A percentile compares a stretch with the other conserved stretches of the same genome.
phyloP scores from a whole-genome alignment of 2,797 vertebrate species.

The Macropodus opercularis region DNA sequence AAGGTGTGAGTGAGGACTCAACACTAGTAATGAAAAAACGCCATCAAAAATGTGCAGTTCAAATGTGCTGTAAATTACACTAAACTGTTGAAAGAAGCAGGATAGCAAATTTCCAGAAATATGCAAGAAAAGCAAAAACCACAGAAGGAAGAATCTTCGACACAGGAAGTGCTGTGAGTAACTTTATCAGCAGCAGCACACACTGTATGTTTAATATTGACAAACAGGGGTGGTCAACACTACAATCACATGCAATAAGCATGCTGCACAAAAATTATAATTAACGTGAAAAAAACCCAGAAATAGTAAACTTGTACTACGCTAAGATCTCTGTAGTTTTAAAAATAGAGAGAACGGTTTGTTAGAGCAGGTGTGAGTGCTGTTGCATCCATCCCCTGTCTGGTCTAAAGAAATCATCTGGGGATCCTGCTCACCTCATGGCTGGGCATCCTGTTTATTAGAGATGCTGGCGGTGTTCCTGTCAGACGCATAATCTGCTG shows the following conservation, averaged over 20 bases:
- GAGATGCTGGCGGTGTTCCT: slow-evolving; percentile 96
- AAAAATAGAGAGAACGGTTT: slow-evolving; percentile 7
- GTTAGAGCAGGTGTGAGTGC: slow-evolving; percentile 7
- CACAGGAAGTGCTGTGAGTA: slow-evolving; percentile 33
- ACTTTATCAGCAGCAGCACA: not conserved
- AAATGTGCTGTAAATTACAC: not conserved
- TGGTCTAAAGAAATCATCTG: slow-evolving; percentile 22
- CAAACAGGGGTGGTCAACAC: slow-evolving; percentile 4
- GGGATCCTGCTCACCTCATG: slow-evolving; percentile 91
- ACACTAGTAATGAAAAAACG: not conserved
- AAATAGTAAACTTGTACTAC: not conserved
- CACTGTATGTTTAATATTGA: not conserved
- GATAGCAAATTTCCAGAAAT: slow-evolving; percentile 7
- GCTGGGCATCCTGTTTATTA: slow-evolving; percentile 99
- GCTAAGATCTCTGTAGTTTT: slow-evolving; percentile 9
- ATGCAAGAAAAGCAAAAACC: slow-evolving; percentile 25
- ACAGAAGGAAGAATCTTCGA: slow-evolving; percentile 6
- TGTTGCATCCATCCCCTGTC: not conserved
- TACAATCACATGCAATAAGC: slow-evolving; percentile 45
- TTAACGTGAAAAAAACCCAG: not conserved
- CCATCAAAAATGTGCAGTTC: not conserved
- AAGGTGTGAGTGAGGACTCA: not conserved
- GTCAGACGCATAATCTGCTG: slow-evolving; percentile 99
- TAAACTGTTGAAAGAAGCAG: slow-evolving; percentile 9
- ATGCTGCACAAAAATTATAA: slow-evolving; percentile 15